Evolutionary conservation across 1,140 invertebrate species (phyloP).

Genomic region (Anoplolepis gracilipes): DNA sequence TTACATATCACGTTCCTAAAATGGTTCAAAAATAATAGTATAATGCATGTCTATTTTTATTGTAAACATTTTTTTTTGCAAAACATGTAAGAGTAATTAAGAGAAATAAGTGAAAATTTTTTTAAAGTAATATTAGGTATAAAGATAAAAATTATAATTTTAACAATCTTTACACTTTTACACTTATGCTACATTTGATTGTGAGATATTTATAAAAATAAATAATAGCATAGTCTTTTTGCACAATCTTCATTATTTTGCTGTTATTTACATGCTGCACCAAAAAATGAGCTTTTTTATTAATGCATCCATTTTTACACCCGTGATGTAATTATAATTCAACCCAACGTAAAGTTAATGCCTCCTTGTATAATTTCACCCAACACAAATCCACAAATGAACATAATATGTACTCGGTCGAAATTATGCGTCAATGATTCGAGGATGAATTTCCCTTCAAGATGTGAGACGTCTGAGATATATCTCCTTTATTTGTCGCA

Average conservation of each 20-base stretch:
- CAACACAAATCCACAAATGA: slow-evolving; percentile 61
- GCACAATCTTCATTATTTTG: slow-evolving; percentile 76
- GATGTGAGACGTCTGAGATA: not conserved
- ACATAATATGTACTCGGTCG: slow-evolving; percentile 10
- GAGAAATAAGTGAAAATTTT: not conserved
- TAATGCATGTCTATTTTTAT: no score
- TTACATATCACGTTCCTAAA: no score
- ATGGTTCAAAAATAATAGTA: no score
- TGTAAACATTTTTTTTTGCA: not conserved
- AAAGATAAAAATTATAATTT: not conserved
- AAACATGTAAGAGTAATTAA: not conserved
- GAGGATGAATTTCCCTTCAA: slow-evolving; percentile 24
- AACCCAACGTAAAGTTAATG: slow-evolving; percentile 80
- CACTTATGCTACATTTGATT: not conserved
- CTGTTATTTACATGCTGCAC: slow-evolving; percentile 85
- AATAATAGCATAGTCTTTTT: slow-evolving; percentile 26
- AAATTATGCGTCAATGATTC: slow-evolving; percentile 29
- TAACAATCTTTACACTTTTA: not conserved
- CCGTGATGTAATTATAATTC: slow-evolving; percentile 73
- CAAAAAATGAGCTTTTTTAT: slow-evolving; percentile 79
- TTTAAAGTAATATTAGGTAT: not conserved
- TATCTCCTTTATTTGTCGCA: not conserved
- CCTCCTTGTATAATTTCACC: slow-evolving; percentile 72
- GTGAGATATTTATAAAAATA: not conserved
- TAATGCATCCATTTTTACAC: slow-evolving; percentile 78